phyloP scores from a whole-genome alignment of 1,140 invertebrate species.

The Zophobas atratus region DNA sequence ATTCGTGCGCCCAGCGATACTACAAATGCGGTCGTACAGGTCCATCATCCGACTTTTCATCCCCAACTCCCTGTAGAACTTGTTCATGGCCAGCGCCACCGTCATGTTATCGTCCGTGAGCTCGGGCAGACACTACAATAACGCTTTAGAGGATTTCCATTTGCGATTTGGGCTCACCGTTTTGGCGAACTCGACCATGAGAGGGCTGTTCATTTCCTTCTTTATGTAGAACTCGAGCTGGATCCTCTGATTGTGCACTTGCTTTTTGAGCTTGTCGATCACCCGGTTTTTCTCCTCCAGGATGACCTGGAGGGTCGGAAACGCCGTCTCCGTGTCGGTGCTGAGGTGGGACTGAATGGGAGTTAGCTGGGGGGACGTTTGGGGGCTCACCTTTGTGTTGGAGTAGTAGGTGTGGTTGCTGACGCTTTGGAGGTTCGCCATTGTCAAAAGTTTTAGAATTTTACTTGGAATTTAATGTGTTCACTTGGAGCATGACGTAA shows the following conservation, averaged over 20 bases:
- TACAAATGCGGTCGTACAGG: slow-evolving; percentile 58
- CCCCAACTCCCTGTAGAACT: slow-evolving; percentile 57
- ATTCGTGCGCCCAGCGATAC: slow-evolving; percentile 53
- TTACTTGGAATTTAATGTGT: slow-evolving; percentile 18
- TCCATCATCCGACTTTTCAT: slow-evolving; percentile 57
- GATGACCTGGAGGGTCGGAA: slow-evolving; percentile 39
- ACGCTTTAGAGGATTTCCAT: slow-evolving; percentile 42
- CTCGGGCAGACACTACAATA: slow-evolving; percentile 55
- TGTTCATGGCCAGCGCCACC: slow-evolving; percentile 57
- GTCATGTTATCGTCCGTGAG: slow-evolving; percentile 56
- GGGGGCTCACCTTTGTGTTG: slow-evolving; percentile 3
- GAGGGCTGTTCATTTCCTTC: slow-evolving; percentile 50
- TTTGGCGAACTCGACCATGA: slow-evolving; percentile 55
- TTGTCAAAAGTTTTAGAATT: slow-evolving; percentile 6
- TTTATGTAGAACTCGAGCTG: slow-evolving; percentile 59
- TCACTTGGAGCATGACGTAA: slow-evolving; percentile 1
- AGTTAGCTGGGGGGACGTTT: not conserved
- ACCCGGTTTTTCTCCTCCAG: slow-evolving; percentile 59
- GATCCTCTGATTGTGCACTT: slow-evolving; percentile 59
- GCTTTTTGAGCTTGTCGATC: slow-evolving; percentile 56
- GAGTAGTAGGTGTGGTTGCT: slow-evolving; percentile 27
- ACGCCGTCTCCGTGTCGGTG: slow-evolving; percentile 1
- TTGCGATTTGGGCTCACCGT: slow-evolving; percentile 50
- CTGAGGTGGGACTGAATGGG: slow-evolving; percentile 10
- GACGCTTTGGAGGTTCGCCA: slow-evolving; percentile 2